phyloP scores from a whole-genome alignment of 2,113 vertebrate genomes.

The Nothoprocta perdicaria region DNA sequence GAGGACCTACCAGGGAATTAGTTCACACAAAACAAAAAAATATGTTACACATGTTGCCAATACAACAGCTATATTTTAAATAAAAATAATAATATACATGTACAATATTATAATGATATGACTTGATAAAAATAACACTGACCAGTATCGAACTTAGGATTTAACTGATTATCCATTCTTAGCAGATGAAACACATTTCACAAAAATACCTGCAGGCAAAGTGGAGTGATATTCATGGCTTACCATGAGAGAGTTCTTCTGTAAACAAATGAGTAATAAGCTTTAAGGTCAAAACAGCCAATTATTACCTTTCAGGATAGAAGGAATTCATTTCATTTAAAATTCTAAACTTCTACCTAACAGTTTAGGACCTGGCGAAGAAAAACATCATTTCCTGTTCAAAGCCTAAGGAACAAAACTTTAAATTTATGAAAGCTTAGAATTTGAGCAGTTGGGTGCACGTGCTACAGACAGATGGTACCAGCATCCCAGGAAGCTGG shows the following conservation, averaged over 20 bases:
- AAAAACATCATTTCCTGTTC: not conserved
- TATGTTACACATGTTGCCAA: constrained; percentile 9
- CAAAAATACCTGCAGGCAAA: constrained; percentile 16
- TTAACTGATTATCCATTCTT: constrained; percentile 40
- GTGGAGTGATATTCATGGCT: not conserved
- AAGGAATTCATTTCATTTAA: not conserved
- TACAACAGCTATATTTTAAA: constrained; percentile 56
- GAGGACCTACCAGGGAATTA: constrained; percentile 27
- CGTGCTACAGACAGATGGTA: not conserved
- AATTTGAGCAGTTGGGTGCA: not conserved
- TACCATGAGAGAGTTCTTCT: not conserved
- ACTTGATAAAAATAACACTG: constrained; percentile 55
- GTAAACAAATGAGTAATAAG: not conserved
- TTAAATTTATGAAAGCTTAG: not conserved
- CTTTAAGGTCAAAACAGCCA: not conserved
- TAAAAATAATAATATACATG: constrained; percentile 46
- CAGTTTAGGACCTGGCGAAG: constrained; percentile 1
- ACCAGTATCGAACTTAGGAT: constrained; percentile 27
- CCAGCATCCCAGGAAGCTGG: not conserved
- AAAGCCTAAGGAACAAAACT: not conserved
- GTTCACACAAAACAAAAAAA: constrained; percentile 21
- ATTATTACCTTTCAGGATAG: not conserved
- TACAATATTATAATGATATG: constrained; percentile 36
- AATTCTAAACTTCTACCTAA: not conserved
- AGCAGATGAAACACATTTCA: constrained; percentile 40